Base-by-base conservation (phyloP, 1,140 invertebrate species). In the Drosophila gunungcola region DNA sequence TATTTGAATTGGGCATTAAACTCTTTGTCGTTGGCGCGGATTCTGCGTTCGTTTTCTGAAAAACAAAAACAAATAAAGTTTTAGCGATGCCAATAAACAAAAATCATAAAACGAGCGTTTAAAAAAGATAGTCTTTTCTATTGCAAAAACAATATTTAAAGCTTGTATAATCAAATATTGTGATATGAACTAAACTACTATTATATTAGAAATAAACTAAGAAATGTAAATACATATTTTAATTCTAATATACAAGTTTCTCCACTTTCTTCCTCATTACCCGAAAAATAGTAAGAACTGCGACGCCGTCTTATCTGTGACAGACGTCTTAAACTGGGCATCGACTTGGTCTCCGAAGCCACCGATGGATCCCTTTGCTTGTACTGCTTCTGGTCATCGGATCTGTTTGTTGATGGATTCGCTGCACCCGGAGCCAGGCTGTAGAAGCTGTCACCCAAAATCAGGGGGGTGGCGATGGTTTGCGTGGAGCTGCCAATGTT, bases 1-100 rank as follows among this genome's bases (percentile, higher is more conserved):
- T 99, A 99, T 93, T 97, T 96, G 94, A 99, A 99, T 93, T 98
- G 96, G 88, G 96, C 95, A 94, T 99, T 99, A 93, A 96, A 98
- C 91, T 96, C 95, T 92, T 97, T 95, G 94, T 99, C 97, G 93
- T 99, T 99, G 82, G 98, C 98, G 94, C 96, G 96, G 91, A 99
- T 99, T 94, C 96, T 95, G 94, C 98, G 95, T 91, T 92, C 91
- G 60, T 92, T 92, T 12, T 92, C 91, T 92, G 79, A 6, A 70
- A 73, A 27, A 39, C 6, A 54, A 42, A 54, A 36, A 21, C 29
- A 16, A 65, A 53, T 56, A 46, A 54, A 43, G 25, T 53, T 38
- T 11, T 38, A 38, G 11, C 3, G 11, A 38, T 38, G 36, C 29
- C 1, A 7, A 32, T 7, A 32, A 32, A 32, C 7, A 32, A 32